Evolutionary conservation across 2,888 invertebrate genomes (phyloP), one percentile per base, ranked within the genome.

Genomic region (Drosophila pseudotakahashii): DNA sequence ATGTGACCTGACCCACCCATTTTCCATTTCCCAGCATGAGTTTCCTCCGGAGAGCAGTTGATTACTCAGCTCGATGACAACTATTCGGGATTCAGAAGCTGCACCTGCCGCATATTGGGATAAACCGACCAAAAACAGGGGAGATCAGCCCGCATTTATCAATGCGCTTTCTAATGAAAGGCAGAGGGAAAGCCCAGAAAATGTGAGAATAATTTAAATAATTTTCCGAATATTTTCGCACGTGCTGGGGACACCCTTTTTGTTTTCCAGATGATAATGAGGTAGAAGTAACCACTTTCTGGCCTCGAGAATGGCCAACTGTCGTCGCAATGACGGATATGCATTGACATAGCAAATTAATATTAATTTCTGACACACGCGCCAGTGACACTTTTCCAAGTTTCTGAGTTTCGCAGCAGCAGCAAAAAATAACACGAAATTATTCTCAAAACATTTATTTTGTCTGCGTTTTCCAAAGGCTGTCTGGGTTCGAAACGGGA

Each of bases 281-380:
- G 78, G 58, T 67, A 58, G 82, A 88, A 76, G 57, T 79, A 88
- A 86, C 84, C 81, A 83, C 87, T 75, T 63, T 70, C 54, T 48
- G 26, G 48, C 50, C 44, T 23, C 51, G 47, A 36, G 47, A 30
- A 19, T 41, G 55, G 58, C 62, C 64, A 71, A 73, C 78, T 76
- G 75, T 66, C 34, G 64, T 70, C 68, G 78, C 77, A 73, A 73
- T 79, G 84, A 81, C 80, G 77, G 77, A 78, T 71, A 71, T 84
- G 79, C 89, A 88, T 87, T 89, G 88, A 89, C 90, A 89, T 75
- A 82, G 88, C 88, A 90, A 90, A 90, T 90, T 90, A 90, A 89
- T 89, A 90, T 90, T 90, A 91, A 90, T 90, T 91, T 90, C 81
- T 86, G 86, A 82, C 90, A 88, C 91, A 90, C 89, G 90, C 87